Base-by-base conservation (phyloP, 2,113 vertebrate genomes). In the Syrrhaptes paradoxus region DNA sequence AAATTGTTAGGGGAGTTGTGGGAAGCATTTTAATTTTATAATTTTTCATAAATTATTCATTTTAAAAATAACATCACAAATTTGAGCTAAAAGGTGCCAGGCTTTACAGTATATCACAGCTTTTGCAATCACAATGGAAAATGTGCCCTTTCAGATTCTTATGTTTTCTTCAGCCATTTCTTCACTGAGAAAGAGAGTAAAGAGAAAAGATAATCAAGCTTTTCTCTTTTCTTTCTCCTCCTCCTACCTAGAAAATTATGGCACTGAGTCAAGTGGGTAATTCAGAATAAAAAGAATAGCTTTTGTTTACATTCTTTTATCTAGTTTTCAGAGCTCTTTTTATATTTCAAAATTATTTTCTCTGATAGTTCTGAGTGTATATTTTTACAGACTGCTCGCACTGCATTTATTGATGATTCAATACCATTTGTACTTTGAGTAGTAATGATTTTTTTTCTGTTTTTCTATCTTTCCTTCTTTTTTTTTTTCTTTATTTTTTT, bases 41-140 rank as follows among this genome's bases (percentile, higher is more conserved):
- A 84, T 92, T 88, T 96, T 89, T 95, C 59, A 74, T 87, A 71
- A 93, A 87, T 95, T 95, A 93, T 87, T 97, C 59, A 62, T 95
- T 90, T 94, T 66, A 49, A 0, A 36, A 93, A 83, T 84, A 90
- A 41, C 61, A 52, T 45, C 46, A 74, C 43, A 77, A 84, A 85
- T 94, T 83, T 75, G 66, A 70, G 45, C 36, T 89, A 62, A 88
- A 82, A 90, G 41, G 49, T 87, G 26, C 25, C n/a, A 87, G 85
- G 70, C 48, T 89, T 85, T 75, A 65, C 46, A 84, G 65, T 21
- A 29, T 70, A 88, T 73, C 65, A 61, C 26, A 65, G 84, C n/a
- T 95, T 93, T 83, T 78, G 58, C 67, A 87, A 9, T 75, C 70
- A 72, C 67, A 67, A 31, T 70, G 71, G 63, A 87, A 91, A 92